Percentiles rank a stretch among this genome's conserved stretches.
These are phyloP conservation scores for Larimichthys polyactis DNA, from an alignment of 2,113 vertebrate species.

Conservation along the genomic window DNA sequence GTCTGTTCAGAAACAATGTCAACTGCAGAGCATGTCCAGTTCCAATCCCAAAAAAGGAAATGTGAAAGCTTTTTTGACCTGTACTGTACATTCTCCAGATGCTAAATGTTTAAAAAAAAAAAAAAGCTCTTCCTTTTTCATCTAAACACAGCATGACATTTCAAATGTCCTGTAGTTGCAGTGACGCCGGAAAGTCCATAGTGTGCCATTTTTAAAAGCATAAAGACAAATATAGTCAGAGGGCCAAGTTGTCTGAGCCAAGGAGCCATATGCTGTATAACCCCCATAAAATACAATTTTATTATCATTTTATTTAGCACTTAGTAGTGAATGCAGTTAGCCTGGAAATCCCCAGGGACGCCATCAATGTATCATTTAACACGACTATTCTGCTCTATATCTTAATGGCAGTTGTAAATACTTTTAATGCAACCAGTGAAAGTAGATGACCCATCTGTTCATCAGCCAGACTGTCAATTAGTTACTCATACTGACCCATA, in stretches of 20 bases:
- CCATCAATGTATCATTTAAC: conserved; percentile 37
- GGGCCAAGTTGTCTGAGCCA: conserved; percentile 27
- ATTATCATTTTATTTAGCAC: conserved; percentile 56
- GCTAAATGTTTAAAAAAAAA: background rate
- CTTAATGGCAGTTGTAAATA: conserved; percentile 54
- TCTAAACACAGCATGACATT: conserved; percentile 17
- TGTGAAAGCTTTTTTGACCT: background rate
- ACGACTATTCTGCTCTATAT: conserved; percentile 4
- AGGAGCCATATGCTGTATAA: conserved; percentile 25
- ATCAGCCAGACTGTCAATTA: background rate
- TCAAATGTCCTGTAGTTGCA: background rate
- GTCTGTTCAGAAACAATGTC: background rate
- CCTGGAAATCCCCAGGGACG: conserved; percentile 28
- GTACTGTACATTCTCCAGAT: background rate
- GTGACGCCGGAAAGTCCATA: background rate
- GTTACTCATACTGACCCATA: conserved; percentile 5
- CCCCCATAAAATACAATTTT: conserved; percentile 39
- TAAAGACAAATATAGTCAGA: conserved; percentile 15
- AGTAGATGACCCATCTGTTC: conserved; percentile 29
- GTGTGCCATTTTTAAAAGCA: conserved; percentile 6
- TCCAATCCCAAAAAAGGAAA: background rate
- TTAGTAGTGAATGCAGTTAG: conserved; percentile 26
- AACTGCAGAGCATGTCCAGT: background rate
- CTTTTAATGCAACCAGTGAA: conserved; percentile 35
- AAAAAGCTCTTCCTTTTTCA: background rate